Conservation (phyloP, 2,113 vertebrate species). For the Percina caprodes region DNA sequence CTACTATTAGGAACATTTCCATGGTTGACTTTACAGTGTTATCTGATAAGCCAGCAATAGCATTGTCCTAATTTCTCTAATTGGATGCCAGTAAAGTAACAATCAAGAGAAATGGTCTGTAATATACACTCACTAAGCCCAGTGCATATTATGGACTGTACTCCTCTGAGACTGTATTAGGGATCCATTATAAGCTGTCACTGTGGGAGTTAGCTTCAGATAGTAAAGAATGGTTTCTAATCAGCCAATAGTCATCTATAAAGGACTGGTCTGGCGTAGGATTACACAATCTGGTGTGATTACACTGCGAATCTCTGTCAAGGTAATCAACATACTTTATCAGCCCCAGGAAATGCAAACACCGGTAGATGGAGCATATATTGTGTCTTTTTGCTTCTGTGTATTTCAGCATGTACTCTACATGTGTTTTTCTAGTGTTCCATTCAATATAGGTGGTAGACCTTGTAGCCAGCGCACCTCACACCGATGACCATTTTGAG, state of each 20-base stretch:
- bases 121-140: conserved; percentile 45
- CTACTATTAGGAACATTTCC: conserved; percentile 52
- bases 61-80: conserved; percentile 70
- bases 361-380: neutral
- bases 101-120: conserved; percentile 75
- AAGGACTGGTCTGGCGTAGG: conserved; percentile 41
- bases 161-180: conserved; percentile 71
- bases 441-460: conserved; percentile 44
- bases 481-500: conserved; percentile 62
- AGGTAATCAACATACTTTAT: conserved; percentile 61
- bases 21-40: conserved; percentile 46
- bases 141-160: conserved; percentile 33
- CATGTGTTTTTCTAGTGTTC: conserved; percentile 9
- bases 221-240: conserved; percentile 72
- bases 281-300: conserved; percentile 58
- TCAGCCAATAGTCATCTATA: conserved; percentile 60
- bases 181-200: conserved; percentile 57
- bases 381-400: conserved; percentile 6
- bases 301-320: conserved; percentile 45
- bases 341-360: conserved; percentile 55
- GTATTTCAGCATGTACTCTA: neutral
- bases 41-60: conserved; percentile 48
- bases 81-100: conserved; percentile 68
- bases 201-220: conserved; percentile 47
- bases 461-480: conserved; percentile 45